A percentile compares a stretch with the other conserved stretches of the same genome.
Evolutionary conservation across 2,113 vertebrate genomes (phyloP).

Genomic region (Eupsittula cactorum): DNA sequence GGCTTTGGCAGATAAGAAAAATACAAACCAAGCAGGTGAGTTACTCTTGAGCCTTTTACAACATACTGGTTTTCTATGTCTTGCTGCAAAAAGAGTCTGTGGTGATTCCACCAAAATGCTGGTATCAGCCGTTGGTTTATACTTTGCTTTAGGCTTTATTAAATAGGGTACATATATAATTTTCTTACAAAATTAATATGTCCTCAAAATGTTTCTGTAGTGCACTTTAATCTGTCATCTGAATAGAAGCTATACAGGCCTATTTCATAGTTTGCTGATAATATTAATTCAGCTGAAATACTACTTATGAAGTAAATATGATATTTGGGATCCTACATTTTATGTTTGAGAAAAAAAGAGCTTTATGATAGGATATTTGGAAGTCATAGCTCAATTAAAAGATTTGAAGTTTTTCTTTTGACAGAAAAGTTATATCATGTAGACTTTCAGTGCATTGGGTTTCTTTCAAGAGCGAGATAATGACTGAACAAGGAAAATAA

Average conservation of each 20-base stretch:
- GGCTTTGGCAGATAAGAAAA: neutral
- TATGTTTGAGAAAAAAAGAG: neutral
- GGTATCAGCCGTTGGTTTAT: neutral
- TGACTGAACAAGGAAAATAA: neutral
- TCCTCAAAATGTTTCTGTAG: neutral
- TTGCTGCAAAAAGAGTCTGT: neutral
- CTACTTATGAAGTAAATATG: neutral
- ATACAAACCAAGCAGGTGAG: neutral
- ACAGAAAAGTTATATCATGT: neutral
- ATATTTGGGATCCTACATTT: neutral
- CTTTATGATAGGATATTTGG: neutral
- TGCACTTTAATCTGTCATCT: neutral
- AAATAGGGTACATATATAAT: neutral
- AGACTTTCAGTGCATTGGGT: neutral
- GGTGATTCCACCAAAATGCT: neutral
- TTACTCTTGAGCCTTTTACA: neutral
- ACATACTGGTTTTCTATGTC: neutral
- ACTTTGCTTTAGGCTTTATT: neutral
- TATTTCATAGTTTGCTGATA: neutral
- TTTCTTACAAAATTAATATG: neutral
- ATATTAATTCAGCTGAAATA: neutral
- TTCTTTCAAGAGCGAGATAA: neutral
- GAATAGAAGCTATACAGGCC: neutral
- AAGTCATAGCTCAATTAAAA: neutral
- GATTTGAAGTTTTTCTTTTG: neutral